phyloP scores from a whole-genome alignment of 2,797 vertebrate species.

The Naso thynnoides region DNA sequence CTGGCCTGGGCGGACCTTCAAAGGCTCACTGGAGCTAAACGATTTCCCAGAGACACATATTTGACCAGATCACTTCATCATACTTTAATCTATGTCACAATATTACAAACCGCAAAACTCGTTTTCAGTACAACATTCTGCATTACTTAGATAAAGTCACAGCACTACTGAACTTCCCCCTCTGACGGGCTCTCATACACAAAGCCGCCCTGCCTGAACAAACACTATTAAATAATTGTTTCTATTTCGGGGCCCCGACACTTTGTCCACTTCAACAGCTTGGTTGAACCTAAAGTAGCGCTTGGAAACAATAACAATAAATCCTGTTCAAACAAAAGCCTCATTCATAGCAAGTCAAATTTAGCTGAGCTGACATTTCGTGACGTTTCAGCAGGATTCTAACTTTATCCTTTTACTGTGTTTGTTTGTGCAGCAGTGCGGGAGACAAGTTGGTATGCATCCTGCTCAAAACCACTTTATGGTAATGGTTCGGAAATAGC shows the following conservation, averaged over 20 bases:
- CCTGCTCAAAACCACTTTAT: conserved; percentile 68
- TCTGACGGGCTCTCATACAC: conserved; percentile 37
- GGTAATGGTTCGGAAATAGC: conserved; percentile 76
- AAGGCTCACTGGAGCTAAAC: conserved; percentile 58
- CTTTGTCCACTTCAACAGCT: conserved; percentile 65
- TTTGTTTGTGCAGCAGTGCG: conserved; percentile 69
- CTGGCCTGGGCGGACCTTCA: conserved; percentile 52
- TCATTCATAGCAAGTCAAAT: conserved; percentile 66
- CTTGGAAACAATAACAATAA: conserved; percentile 78
- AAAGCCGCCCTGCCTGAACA: conserved; percentile 53
- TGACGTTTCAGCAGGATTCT: conserved; percentile 58
- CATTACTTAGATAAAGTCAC: conserved; percentile 29
- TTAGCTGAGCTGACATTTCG: conserved; percentile 53
- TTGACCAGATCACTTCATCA: conserved; percentile 64
- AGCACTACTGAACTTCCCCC: conserved; percentile 14
- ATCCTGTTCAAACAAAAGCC: conserved; percentile 72
- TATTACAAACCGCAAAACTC: conserved; percentile 36
- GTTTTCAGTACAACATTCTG: conserved; percentile 33
- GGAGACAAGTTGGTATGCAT: conserved; percentile 64
- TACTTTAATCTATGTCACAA: conserved; percentile 57
- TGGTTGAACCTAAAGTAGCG: conserved; percentile 51
- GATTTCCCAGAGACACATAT: conserved; percentile 59
- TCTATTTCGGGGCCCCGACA: conserved; percentile 52
- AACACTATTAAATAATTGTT: conserved; percentile 68
- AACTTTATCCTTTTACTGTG: conserved; percentile 70